Conservation (phyloP, 2,113 vertebrate genomes). For the Ifrita kowaldi region DNA sequence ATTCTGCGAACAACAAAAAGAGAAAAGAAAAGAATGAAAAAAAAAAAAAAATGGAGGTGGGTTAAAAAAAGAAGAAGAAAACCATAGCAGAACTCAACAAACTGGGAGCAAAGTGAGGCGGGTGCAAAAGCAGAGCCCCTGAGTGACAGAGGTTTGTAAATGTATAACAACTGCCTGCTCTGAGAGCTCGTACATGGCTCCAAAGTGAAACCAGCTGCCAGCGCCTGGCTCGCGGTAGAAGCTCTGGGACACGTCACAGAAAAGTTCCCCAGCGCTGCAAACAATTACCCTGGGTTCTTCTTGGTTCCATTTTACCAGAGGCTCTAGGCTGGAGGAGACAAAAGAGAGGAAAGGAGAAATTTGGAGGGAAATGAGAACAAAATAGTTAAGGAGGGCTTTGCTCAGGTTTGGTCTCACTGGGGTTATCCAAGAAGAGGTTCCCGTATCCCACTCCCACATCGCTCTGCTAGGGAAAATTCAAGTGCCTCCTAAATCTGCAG, state of each 20-base stretch:
- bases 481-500: not conserved
- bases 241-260: slow-evolving; percentile 6
- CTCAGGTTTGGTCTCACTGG: not conserved
- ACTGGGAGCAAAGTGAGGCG: not conserved
- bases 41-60: rapidly evolving
- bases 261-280: slow-evolving; percentile 29
- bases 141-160: not conserved
- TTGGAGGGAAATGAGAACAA: not conserved
- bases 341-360: not conserved
- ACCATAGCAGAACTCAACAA: not conserved
- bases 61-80: not conserved
- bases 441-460: not conserved
- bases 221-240: slow-evolving; percentile 44
- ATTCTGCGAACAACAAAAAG: not conserved
- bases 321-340: not conserved
- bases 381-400: not conserved
- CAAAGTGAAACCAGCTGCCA: slow-evolving; percentile 80
- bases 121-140: not conserved
- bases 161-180: slow-evolving; percentile 62
- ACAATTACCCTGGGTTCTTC: not conserved
- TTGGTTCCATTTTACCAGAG: not conserved
- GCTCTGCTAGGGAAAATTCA: not conserved
- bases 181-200: slow-evolving; percentile 68
- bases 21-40: not conserved
- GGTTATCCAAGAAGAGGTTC: not conserved